These are phyloP conservation scores for Drosophila greeni DNA, from an alignment of 2,888 invertebrate species.

Conservation along the genomic window DNA sequence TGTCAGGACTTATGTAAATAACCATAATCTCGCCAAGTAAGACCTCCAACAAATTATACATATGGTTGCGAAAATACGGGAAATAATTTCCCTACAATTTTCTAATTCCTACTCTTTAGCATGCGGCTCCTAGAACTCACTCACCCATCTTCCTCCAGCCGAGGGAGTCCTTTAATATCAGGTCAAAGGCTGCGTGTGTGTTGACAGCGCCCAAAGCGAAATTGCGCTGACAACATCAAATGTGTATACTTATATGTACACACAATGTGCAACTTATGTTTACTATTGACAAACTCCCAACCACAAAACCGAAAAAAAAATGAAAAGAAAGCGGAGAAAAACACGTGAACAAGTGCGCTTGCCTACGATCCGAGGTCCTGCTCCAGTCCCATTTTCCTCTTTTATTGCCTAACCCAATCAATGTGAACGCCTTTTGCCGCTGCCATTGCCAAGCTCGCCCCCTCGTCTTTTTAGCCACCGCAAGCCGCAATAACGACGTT, in stretches of 20 bases:
- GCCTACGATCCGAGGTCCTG: conserved; percentile 18
- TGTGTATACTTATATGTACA: conserved; percentile 32
- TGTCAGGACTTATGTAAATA: conserved; percentile 1
- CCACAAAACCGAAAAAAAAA: conserved; percentile 6
- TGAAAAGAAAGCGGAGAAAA: conserved; percentile 3
- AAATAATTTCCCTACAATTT: conserved; percentile 31
- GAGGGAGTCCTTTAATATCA: conserved; percentile 22
- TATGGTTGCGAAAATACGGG: conserved; percentile 23
- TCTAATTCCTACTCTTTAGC: conserved; percentile 18
- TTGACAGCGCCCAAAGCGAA: conserved; percentile 45
- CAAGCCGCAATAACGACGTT: conserved; percentile 69
- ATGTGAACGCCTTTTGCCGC: conserved; percentile 54
- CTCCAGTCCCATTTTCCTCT: conserved; percentile 20
- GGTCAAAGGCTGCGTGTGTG: conserved; percentile 54
- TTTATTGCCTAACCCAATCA: conserved; percentile 70
- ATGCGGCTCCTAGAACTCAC: conserved; percentile 8
- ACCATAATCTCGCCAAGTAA: background rate
- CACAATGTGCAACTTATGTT: conserved; percentile 65
- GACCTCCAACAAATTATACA: conserved; percentile 6
- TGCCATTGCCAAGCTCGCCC: conserved; percentile 23
- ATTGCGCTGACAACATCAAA: conserved; percentile 62
- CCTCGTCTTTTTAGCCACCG: conserved; percentile 10
- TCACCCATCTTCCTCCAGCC: background rate
- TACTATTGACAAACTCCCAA: conserved; percentile 62
- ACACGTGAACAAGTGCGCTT: conserved; percentile 34